phyloP scores from a whole-genome alignment of 2,113 vertebrate species.

The Pipa parva region DNA sequence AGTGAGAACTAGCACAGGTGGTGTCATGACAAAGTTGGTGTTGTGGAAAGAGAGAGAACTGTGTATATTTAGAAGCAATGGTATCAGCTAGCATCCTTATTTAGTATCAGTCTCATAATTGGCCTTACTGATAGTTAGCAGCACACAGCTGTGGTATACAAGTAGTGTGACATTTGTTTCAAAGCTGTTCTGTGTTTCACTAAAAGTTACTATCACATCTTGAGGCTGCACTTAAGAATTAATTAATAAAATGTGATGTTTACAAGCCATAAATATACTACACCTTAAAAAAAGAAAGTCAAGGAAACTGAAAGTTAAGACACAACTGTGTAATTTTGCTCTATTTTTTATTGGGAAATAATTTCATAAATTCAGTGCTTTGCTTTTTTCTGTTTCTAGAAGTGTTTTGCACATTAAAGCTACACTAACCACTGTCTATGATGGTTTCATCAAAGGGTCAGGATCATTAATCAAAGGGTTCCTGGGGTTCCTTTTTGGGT shows the following conservation, averaged over 20 bases:
- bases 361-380: too few species aligned
- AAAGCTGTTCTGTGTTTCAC: neutral
- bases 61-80: constrained; percentile 32
- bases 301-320: too few species aligned
- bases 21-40: constrained; percentile 13
- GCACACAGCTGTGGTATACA: neutral
- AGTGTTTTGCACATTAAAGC: too few species aligned
- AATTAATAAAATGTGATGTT: neutral
- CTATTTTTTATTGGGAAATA: too few species aligned
- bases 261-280: too few species aligned
- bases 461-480: too few species aligned
- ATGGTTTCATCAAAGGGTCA: too few species aligned
- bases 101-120: constrained; percentile 8
- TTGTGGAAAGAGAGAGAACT: constrained; percentile 5
- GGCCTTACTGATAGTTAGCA: constrained; percentile 13
- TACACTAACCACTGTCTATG: too few species aligned
- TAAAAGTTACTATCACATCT: constrained; percentile 6
- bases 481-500: too few species aligned
- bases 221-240: neutral
- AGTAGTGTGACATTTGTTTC: constrained; percentile 6
- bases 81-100: constrained; percentile 12
- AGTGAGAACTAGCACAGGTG: constrained; percentile 27
- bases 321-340: too few species aligned
- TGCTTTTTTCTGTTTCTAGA: too few species aligned
- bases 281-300: too few species aligned